A percentile compares a stretch with the other conserved stretches of the same genome.
phyloP scores from a whole-genome alignment of 1,140 invertebrate genomes.

The Vollenhovia emeryi region DNA sequence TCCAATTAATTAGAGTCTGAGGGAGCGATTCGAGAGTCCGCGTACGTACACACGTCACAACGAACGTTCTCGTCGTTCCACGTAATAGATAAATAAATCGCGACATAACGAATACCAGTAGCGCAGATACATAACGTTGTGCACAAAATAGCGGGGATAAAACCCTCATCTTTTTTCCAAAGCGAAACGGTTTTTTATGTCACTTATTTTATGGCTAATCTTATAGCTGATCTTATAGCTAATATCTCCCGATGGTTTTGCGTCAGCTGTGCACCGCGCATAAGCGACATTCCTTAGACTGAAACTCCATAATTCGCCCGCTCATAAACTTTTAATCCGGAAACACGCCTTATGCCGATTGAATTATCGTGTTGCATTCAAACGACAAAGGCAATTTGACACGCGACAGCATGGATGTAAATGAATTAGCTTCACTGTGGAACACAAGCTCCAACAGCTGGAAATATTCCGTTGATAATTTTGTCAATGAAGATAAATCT shows the following conservation, averaged over 20 bases:
- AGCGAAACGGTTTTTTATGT: conserved; percentile 20
- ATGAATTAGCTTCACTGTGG: not conserved
- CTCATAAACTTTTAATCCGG: conserved; percentile 5
- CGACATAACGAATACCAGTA: conserved; percentile 28
- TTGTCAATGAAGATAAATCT: not conserved
- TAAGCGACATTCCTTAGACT: not conserved
- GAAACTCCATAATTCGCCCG: not conserved
- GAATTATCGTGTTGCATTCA: conserved; percentile 12
- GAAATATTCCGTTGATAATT: not conserved
- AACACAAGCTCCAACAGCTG: not conserved
- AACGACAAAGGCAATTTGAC: not conserved
- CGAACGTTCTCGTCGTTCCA: not conserved
- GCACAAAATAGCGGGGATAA: conserved; percentile 3
- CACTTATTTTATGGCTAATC: not conserved
- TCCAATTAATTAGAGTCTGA: conserved; percentile 72
- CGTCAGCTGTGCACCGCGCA: not conserved
- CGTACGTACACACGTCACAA: conserved; percentile 11
- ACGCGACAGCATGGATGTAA: not conserved
- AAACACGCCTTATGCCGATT: not conserved
- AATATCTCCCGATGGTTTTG: conserved; percentile 12
- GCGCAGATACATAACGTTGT: not conserved
- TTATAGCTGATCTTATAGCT: no score
- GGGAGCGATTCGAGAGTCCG: conserved; percentile 61
- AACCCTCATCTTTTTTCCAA: conserved; percentile 15
- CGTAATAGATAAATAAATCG: conserved; percentile 43